Evolutionary conservation across 2,113 vertebrate genomes (phyloP), one percentile per base, ranked within the genome.

Genomic region (Scophthalmus maximus): DNA sequence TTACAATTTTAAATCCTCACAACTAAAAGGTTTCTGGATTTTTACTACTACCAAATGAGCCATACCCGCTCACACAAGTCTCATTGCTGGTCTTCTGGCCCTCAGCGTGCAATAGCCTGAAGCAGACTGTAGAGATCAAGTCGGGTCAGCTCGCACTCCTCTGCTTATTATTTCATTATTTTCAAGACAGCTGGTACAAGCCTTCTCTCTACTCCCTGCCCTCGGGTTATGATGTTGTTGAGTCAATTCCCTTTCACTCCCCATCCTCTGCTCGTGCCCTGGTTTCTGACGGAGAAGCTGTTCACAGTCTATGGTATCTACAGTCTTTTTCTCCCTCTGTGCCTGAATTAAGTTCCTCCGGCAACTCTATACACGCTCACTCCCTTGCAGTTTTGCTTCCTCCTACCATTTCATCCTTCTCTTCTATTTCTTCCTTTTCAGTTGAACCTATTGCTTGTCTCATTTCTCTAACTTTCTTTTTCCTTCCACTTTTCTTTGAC

Each of bases 31-130:
- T 81, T 81, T 82, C 52, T 2, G 4, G 8, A 55, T 38, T 32
- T 73, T 79, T 73, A 75, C 38, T 72, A 71, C 78, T 81, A 91
- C 73, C 51, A 83, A 87, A 88, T 84, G 42, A 84, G 63, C 61
- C 10, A 5, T 22, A 63, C 57, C 53, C 78, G 87, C 83, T 83
- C 85, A 76, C 49, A 47, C 52, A 46, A 57, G 76, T 38, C 71
- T 57, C 2, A 5, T 62, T 42, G 10, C 53, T 38, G 20, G 66
- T 69, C 68, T 34, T 73, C 42, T 73, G 22, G 34, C 65, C 20
- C 36, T 34, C 9, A 6, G 1, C 44, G 55, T 68, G 62, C 52
- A 61, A 63, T 56, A 44, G 70, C 85, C 81, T 36, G 50, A 30
- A 83, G 82, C 84, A 63, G 58, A 67, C 64, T 55, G 56, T 64